phyloP scores from a whole-genome alignment of 2,113 vertebrate genomes.

The Hystrix cristata region DNA sequence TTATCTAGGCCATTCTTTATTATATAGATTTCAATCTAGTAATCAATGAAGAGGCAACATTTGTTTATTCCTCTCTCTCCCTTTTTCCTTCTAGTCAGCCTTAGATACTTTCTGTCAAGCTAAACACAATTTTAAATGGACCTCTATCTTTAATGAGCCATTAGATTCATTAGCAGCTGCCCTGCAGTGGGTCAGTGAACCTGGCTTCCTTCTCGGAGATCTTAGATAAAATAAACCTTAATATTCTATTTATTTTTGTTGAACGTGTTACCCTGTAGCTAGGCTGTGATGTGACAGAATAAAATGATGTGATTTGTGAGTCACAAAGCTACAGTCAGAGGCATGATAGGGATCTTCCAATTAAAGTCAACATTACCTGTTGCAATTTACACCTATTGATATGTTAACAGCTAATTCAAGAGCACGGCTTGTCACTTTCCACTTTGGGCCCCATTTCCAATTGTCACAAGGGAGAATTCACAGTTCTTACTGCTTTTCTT shows the following conservation, averaged over 20 bases:
- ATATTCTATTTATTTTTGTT: conserved; percentile 58
- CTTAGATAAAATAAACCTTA: conserved; percentile 11
- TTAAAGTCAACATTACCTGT: conserved; percentile 27
- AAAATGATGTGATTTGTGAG: conserved; percentile 41
- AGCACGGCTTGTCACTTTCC: conserved; percentile 33
- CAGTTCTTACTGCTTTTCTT: not conserved
- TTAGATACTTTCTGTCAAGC: conserved; percentile 38
- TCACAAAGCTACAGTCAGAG: conserved; percentile 48
- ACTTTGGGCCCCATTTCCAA: not conserved
- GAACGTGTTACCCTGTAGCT: conserved; percentile 30
- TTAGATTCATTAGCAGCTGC: conserved; percentile 65
- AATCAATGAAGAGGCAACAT: not conserved
- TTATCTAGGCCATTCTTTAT: not conserved
- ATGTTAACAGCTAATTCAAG: conserved; percentile 44
- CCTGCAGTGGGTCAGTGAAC: not conserved
- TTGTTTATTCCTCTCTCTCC: not conserved
- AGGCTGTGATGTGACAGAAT: conserved; percentile 40
- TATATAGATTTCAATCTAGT: not conserved
- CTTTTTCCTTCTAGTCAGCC: conserved; percentile 33
- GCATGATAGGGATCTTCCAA: conserved; percentile 40
- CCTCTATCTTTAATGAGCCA: conserved; percentile 39
- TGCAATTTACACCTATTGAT: conserved; percentile 64
- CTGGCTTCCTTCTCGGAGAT: not conserved
- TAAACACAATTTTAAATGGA: conserved; percentile 34
- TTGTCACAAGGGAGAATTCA: not conserved